These are phyloP conservation scores for Dysmachus trigonus DNA, from an alignment of 2,888 invertebrate species.

Conservation along the genomic window DNA sequence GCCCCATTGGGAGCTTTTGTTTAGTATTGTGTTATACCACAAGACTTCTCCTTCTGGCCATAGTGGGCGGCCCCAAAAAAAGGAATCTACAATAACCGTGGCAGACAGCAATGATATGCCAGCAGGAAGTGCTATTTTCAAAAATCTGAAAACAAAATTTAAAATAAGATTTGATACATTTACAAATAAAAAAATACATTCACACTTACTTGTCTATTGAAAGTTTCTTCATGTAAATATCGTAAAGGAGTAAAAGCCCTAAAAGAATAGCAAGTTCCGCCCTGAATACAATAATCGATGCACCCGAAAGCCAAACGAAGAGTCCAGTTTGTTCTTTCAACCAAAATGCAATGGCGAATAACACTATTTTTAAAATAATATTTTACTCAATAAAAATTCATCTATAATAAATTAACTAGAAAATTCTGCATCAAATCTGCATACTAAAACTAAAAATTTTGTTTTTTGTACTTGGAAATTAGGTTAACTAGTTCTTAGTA, in stretches of 20 bases:
- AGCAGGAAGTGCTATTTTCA: slow-evolving; percentile 77
- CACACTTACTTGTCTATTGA: slow-evolving; percentile 71
- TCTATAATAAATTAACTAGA: neutral
- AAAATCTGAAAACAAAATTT: slow-evolving; percentile 66
- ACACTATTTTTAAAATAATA: slow-evolving; percentile 44
- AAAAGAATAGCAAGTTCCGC: slow-evolving; percentile 87
- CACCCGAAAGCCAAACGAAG: slow-evolving; percentile 86
- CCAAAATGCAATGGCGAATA: slow-evolving; percentile 84
- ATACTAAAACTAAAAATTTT: too few species aligned
- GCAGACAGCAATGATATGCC: slow-evolving; percentile 74
- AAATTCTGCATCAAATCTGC: neutral
- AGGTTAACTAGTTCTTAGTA: too few species aligned
- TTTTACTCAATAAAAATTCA: neutral
- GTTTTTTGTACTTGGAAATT: neutral
- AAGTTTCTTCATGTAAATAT: slow-evolving; percentile 77
- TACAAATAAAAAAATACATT: neutral
- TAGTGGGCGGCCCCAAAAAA: slow-evolving; percentile 87
- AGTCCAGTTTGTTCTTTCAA: slow-evolving; percentile 76
- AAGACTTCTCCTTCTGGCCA: slow-evolving; percentile 99
- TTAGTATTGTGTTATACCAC: slow-evolving; percentile 93
- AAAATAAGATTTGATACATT: neutral
- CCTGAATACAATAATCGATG: slow-evolving; percentile 89
- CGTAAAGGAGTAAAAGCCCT: slow-evolving; percentile 84
- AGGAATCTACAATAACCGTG: slow-evolving; percentile 86
- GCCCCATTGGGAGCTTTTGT: slow-evolving; percentile 96